Conservation (phyloP, 2,113 vertebrate genomes). For the Tyto alba region DNA sequence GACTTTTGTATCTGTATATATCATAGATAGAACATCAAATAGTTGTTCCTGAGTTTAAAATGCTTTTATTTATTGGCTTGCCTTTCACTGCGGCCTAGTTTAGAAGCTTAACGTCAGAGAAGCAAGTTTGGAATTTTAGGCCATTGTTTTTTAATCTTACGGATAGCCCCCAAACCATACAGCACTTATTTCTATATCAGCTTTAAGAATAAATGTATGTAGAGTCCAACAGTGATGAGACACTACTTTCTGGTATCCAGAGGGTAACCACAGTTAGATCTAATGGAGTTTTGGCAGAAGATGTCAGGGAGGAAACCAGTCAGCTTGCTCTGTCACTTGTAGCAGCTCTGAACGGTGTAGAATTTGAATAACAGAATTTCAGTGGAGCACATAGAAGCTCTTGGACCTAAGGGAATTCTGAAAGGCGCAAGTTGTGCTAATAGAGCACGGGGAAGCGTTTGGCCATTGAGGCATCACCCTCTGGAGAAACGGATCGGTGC, state of each 20-base stretch:
- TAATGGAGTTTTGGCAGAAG: background rate
- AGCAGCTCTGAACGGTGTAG: background rate
- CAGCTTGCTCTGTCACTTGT: background rate
- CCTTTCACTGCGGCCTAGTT: background rate
- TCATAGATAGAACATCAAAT: background rate
- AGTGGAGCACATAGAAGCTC: background rate
- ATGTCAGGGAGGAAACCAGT: background rate
- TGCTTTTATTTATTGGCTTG: background rate
- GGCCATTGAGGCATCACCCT: background rate
- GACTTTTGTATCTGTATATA: background rate
- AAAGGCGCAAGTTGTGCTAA: background rate
- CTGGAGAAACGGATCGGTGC: accelerated
- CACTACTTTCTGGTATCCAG: background rate
- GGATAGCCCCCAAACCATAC: background rate
- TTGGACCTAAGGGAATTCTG: background rate
- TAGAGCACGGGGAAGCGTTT: accelerated
- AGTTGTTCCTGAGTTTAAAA: background rate
- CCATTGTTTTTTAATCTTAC: background rate
- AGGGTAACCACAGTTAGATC: background rate
- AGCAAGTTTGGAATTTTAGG: background rate
- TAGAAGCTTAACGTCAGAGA: background rate
- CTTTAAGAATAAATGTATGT: background rate
- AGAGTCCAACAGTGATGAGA: background rate
- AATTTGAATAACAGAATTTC: background rate
- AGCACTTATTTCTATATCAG: background rate